Percentiles rank a stretch among this genome's conserved stretches.
Evolutionary conservation across 2,797 vertebrate species (phyloP).

Genomic region (Urocyon cinereoargenteus): DNA sequence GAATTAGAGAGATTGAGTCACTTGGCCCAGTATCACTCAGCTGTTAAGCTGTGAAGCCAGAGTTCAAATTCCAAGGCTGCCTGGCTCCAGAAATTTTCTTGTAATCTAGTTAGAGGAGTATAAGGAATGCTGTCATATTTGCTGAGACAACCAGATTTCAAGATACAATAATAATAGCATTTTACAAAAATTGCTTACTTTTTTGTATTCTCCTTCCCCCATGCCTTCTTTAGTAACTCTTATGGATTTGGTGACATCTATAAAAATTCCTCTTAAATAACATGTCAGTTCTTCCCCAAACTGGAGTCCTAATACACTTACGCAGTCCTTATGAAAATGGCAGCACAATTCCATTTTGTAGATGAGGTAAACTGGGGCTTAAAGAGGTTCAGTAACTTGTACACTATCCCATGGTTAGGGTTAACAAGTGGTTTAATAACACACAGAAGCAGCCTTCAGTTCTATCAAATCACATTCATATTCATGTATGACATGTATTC

Average conservation of each 20-base stretch:
- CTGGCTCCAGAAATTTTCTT: not conserved
- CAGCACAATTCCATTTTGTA: not conserved
- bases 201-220: not conserved
- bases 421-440: not conserved
- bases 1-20: not conserved
- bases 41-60: not conserved
- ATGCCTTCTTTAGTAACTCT: not conserved
- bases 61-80: not conserved
- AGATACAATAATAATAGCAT: not conserved
- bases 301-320: not conserved
- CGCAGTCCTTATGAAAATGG: not conserved
- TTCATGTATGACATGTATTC: not conserved
- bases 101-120: not conserved
- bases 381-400: not conserved
- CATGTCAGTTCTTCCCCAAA: not conserved
- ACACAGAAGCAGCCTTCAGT: not conserved
- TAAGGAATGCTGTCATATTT: not conserved
- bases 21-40: not conserved
- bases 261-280: not conserved
- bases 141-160: not conserved
- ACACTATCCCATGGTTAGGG: not conserved
- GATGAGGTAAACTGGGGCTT: not conserved
- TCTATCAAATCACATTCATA: not conserved
- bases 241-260: not conserved
- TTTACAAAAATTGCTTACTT: not conserved